phyloP scores from a whole-genome alignment of 2,797 vertebrate genomes.

The Intellagama lesueurii region DNA sequence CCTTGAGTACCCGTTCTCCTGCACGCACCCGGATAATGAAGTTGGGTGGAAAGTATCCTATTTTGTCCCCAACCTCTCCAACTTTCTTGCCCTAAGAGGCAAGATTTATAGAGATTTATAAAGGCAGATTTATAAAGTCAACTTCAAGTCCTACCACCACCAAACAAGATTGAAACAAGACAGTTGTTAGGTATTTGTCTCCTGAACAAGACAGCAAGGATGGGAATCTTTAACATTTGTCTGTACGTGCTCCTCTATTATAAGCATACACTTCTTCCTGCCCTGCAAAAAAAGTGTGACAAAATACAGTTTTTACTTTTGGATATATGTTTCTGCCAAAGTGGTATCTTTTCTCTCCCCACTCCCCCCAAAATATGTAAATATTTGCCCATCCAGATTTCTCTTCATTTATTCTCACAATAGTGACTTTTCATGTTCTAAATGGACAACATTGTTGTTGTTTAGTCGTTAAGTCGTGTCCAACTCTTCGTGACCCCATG shows the following conservation, averaged over 20 bases:
- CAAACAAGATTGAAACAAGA: neutral
- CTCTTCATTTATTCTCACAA: slow-evolving; percentile 1
- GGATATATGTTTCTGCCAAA: neutral
- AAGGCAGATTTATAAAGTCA: too few relatives aligned
- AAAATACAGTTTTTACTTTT: neutral
- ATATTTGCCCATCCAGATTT: neutral
- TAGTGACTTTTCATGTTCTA: neutral
- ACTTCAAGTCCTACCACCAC: too few relatives aligned
- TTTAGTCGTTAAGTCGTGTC: too few relatives aligned
- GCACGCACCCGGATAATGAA: slow-evolving; percentile 91
- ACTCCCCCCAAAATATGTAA: neutral
- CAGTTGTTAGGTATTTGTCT: neutral
- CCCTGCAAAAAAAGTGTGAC: neutral
- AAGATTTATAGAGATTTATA: neutral
- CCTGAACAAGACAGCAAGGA: neutral
- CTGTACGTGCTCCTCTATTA: too few relatives aligned
- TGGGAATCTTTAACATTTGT: too few relatives aligned
- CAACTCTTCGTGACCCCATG: too few relatives aligned
- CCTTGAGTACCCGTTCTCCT: slow-evolving; percentile 89
- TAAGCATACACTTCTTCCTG: neutral
- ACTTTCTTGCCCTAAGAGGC: slow-evolving; percentile 82
- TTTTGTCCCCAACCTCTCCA: slow-evolving; percentile 78
- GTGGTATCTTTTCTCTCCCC: neutral
- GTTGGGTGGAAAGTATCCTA: slow-evolving; percentile 88
- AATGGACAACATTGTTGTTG: slow-evolving; percentile 1